Evolutionary conservation across 2,888 invertebrate genomes (phyloP).

Genomic region (Lithophane ornitopus): DNA sequence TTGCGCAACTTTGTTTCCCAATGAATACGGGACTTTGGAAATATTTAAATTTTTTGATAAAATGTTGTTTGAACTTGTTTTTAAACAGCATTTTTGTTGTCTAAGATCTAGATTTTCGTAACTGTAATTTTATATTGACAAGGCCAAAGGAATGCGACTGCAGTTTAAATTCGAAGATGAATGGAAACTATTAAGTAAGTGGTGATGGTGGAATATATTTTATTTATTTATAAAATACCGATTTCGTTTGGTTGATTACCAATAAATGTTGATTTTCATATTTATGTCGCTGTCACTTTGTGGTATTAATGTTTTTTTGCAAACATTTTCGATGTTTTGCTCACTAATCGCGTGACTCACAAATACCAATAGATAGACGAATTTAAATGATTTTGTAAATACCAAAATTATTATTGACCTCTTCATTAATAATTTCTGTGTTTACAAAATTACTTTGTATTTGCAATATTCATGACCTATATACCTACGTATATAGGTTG

Average conservation of each 20-base stretch:
- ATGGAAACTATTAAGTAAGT: conserved; percentile 25
- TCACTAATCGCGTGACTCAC: not conserved
- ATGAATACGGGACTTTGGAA: not conserved
- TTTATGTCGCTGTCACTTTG: conserved; percentile 3
- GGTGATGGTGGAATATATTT: conserved; percentile 7
- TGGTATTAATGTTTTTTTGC: conserved; percentile 5
- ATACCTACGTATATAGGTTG: not conserved
- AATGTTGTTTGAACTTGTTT: conserved; percentile 27
- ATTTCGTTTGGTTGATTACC: conserved; percentile 8
- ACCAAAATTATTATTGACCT: not conserved
- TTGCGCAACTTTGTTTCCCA: conserved; percentile 5
- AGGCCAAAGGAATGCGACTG: conserved; percentile 36
- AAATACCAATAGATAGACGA: conserved; percentile 3
- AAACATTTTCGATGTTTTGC: not conserved
- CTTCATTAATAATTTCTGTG: too few species aligned
- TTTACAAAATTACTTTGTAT: too few species aligned
- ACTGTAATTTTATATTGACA: conserved; percentile 29
- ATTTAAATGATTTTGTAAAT: not conserved
- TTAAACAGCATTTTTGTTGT: conserved; percentile 27
- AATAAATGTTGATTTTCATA: conserved; percentile 34
- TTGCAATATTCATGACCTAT: too few species aligned
- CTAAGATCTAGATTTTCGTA: conserved; percentile 39
- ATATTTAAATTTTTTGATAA: conserved; percentile 6
- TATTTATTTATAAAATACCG: conserved; percentile 13
- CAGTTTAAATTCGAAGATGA: conserved; percentile 28